Base-by-base conservation (phyloP, 2,113 vertebrate species). In the Ivindomyrus marchei region DNA sequence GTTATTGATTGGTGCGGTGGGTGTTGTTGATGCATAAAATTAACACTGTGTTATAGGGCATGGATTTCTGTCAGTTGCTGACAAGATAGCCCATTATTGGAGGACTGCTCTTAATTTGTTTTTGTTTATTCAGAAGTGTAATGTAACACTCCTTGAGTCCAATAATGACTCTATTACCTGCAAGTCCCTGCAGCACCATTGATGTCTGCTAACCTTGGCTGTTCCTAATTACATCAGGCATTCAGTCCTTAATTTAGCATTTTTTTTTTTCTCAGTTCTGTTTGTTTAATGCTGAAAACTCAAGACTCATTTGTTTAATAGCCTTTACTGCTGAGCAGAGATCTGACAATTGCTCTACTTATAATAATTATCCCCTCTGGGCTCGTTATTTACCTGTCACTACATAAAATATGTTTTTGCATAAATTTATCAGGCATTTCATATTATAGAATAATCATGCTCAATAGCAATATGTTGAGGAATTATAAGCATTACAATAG, bases 21-120 rank as follows among this genome's bases (percentile, higher is more conserved):
- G 94, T 94, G 94, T 96, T 95, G 96, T 94, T 96, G 95, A 93
- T 95, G 96, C 96, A 96, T 96, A 96, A 96, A 96, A 96, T 96
- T 94, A 96, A 96, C 95, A 96, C 94, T 93, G 94, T 95, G 95
- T 96, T 96, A 96, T 94, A 94, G 94, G 92, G 88, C 94, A 96
- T 96, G 93, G 95, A 96, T 96, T 96, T 95, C 95, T 95, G 94
- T 96, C 96, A 94, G 93, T 66, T 91, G 89, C 86, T 95, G 96
- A 95, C 95, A 96, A 95, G 95, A 95, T 95, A 95, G 94, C 92
- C 94, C 94, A 96, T 96, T 96, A 96, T 94, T 90, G 95, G 95
- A 94, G 90, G 46, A 92, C 92, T 50, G 88, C 92, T 92, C 90
- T 95, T 96, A 95, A 96, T 96, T 96, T 96, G 96, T 96, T 96